Evolutionary conservation across 2,888 invertebrate genomes (phyloP), one percentile per base, ranked within the genome.

Genomic region (Tridacna gigas): DNA sequence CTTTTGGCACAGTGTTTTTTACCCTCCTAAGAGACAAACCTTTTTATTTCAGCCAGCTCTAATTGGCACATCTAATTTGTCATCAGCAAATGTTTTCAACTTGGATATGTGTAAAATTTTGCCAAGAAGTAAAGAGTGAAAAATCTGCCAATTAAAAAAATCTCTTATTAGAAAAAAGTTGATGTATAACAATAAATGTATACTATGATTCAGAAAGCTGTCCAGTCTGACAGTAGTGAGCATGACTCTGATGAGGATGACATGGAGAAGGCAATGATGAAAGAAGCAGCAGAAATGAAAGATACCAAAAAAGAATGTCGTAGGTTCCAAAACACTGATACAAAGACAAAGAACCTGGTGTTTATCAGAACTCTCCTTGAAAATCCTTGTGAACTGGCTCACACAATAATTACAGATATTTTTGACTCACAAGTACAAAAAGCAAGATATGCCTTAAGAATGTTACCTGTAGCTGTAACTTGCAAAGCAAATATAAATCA

Each of bases 261-360:
- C 79, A 90, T 95, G 60, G 94, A 94, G 75, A 91, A 91, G 56
- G 94, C 94, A 82, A 92, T 95, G 91, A 90, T 89, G 20, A 93
- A 92, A 88, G 94, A 94, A 88, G 91, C 91, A 69, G 87, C 81
- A 69, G 91, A 82, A 48, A 81, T 94, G 7, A 92, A 92, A 84
- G 86, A 90, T 69, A 26, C 66, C 12, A 65, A 26, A 25, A 47
- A 48, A 25, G 25, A 28, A 47, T 81, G 90, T 60, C 89, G 92
- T 76, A 91, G 95, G 82, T 95, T 95, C 82, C 94, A 93, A 95
- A 96, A 96, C 28, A 96, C 98, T 0, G 97, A 97, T 89, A 97
- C 98, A 0, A 97, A 97, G 75, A 97, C 97, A 0, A 97, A 97
- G 73, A 98, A 98, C 94, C 96, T 97, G 91, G 95, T 98, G 86